Conservation (phyloP, 1,140 invertebrate species). For the Aphelenchoides fujianensis region DNA sequence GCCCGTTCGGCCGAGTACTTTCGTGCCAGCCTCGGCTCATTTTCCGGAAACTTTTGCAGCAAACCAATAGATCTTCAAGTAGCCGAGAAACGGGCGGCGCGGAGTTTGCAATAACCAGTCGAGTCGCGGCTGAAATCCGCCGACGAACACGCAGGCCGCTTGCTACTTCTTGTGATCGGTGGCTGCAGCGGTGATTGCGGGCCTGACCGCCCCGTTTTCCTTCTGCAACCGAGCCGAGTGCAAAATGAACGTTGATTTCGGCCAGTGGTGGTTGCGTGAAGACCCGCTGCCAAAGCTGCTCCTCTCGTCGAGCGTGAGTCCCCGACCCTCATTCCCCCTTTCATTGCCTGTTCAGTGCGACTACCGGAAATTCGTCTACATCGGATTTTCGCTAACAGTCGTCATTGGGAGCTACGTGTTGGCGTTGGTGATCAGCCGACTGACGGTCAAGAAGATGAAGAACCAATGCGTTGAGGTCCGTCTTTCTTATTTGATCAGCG, state of each 20-base stretch:
- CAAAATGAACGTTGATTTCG: background rate
- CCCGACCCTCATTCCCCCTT: background rate
- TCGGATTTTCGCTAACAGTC: background rate
- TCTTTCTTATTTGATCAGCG: no score
- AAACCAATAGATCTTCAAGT: no score
- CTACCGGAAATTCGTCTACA: background rate
- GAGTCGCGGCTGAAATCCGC: background rate
- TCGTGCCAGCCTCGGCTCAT: no score
- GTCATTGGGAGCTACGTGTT: background rate
- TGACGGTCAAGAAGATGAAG: background rate
- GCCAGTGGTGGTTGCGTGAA: background rate
- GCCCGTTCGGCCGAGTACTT: no score
- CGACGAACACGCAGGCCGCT: background rate
- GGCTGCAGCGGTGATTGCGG: background rate
- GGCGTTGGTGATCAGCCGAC: background rate
- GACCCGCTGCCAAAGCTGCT: background rate
- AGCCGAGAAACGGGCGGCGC: no score
- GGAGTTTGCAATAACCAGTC: no score
- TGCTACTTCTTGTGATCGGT: background rate
- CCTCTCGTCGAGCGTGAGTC: background rate
- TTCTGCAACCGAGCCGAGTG: background rate
- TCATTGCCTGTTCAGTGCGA: background rate
- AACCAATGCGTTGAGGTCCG: no score
- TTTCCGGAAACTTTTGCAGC: no score
- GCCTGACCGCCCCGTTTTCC: background rate